Percentiles rank a stretch among this genome's conserved stretches.
Evolutionary conservation across 2,113 vertebrate species (phyloP).

Genomic region (Heterocephalus glaber): DNA sequence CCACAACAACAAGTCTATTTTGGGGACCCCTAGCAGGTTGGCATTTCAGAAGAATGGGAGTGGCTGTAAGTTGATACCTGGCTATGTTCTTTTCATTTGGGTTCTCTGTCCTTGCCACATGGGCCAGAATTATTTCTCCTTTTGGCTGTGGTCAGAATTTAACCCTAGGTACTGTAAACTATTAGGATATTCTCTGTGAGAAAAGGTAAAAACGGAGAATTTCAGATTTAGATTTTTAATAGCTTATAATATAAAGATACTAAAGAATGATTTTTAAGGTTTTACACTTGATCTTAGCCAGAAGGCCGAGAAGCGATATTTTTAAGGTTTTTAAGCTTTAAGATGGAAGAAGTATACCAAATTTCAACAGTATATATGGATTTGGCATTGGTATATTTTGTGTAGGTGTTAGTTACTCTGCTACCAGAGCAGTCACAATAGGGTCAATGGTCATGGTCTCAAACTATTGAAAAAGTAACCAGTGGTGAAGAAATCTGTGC

Average conservation of each 20-base stretch:
- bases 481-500: background rate
- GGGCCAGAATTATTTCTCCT: constrained; percentile 46
- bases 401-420: background rate
- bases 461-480: background rate
- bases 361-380: background rate
- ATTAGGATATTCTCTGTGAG: background rate
- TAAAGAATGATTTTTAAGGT: background rate
- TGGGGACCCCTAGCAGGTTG: constrained; percentile 61
- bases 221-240: constrained; percentile 8
- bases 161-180: constrained; percentile 9
- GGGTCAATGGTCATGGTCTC: background rate
- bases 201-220: background rate
- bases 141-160: background rate
- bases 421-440: background rate
- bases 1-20: constrained; percentile 66
- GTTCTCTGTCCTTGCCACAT: constrained; percentile 47
- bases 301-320: no score
- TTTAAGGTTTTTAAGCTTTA: background rate
- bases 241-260: background rate
- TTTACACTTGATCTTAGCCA: no score
- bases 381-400: background rate
- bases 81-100: constrained; percentile 55
- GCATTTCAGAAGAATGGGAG: constrained; percentile 76
- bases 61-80: constrained; percentile 78
- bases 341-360: background rate